Conservation (phyloP, 2,888 invertebrate genomes). For the Pyrgus malvae region DNA sequence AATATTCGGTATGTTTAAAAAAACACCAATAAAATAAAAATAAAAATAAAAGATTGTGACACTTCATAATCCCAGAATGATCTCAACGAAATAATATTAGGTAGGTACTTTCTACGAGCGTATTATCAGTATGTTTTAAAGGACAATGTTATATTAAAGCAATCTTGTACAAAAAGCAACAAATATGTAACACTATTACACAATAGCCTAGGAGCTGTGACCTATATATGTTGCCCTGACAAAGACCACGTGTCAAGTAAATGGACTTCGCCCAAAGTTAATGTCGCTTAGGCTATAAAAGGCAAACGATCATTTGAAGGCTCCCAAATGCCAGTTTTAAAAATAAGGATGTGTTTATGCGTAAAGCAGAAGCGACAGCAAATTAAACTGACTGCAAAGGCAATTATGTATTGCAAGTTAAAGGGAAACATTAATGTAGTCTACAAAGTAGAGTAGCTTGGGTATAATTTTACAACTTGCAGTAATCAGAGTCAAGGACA, state of each 20-base stretch:
- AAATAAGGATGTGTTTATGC: background rate
- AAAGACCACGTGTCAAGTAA: slow-evolving; percentile 5
- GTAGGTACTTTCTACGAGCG: too few species aligned
- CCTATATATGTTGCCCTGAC: background rate
- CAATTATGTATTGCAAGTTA: too few species aligned
- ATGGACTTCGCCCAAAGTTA: slow-evolving; percentile 14
- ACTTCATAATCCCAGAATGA: too few species aligned
- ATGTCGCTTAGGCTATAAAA: slow-evolving; percentile 9
- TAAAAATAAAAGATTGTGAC: too few species aligned
- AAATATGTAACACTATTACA: background rate
- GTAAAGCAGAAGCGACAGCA: background rate
- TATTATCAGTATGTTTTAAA: too few species aligned
- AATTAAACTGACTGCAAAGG: background rate
- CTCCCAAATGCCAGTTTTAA: slow-evolving; percentile 7
- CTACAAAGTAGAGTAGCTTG: too few species aligned
- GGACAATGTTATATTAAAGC: background rate
- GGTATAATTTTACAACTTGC: too few species aligned
- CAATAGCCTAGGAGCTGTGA: background rate
- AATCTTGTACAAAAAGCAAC: background rate
- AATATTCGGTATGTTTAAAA: too few species aligned
- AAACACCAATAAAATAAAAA: too few species aligned
- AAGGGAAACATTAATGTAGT: too few species aligned
- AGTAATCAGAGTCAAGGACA: too few species aligned
- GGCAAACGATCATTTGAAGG: slow-evolving; percentile 3
- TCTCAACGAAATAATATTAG: too few species aligned